Base-by-base conservation (phyloP, 2,113 vertebrate genomes). In the Pyxicephalus adspersus region DNA sequence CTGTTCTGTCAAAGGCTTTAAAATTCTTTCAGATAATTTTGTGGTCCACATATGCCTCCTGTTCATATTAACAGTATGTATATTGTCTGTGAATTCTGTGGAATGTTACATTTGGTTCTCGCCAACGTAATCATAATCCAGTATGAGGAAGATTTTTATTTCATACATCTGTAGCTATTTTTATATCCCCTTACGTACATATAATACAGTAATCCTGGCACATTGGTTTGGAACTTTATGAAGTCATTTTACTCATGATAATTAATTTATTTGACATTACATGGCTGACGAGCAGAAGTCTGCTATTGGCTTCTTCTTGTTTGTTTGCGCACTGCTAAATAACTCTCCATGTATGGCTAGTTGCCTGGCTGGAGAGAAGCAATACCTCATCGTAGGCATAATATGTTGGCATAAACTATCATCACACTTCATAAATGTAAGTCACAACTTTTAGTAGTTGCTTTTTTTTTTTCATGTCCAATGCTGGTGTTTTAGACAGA, bases 331-430 rank as follows among this genome's bases (percentile, higher is more conserved):
- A 34, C 55, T 17, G 29, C 70, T 60, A 74, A 74, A 60, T 38
- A 74, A 28, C 57, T 57, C 26, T 60, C 70, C 71, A 74, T 74
- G 54, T 74, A 74, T 74, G 71, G 71, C 71, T 23, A 74, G 71
- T 28, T 74, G 71, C 55, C 71, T 73, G 18, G 54, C 71, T 34
- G 29, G 20, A 38, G 55, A 29, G 9, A 74, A 28, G 55, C 28
- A 34, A 74, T 23, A 74, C 18, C 54, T 74, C 54, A 60, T n/a
- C 3, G 28, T 73, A 34, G 70, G 58, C 54, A 74, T 38, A 74
- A 54, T 58, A 60, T 60, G 71, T n/a, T 74, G 55, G 54, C 70
- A 58, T 38, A 60, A 60, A 74, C 55, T 16, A 38, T 25, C 18
- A 29, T 60, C 71, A 74, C 71, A 74, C 71, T 60, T 74, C 55